phyloP scores from a whole-genome alignment of 2,797 vertebrate species.

The Cossypha dichroa region DNA sequence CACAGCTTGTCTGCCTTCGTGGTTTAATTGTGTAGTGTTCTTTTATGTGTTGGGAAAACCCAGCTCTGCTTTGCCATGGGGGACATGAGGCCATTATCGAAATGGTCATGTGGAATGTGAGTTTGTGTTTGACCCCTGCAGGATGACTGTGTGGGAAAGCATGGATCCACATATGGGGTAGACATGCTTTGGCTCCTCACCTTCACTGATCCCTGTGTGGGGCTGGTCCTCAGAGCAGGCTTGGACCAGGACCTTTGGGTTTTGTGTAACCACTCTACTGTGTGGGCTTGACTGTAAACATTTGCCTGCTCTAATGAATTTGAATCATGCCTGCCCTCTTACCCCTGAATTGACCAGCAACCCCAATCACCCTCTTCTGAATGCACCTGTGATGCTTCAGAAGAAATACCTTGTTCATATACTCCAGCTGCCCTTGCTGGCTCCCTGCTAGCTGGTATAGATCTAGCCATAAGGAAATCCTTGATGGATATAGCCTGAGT shows the following conservation, averaged over 20 bases:
- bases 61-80: not conserved
- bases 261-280: rapidly evolving
- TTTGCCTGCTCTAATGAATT: not conserved
- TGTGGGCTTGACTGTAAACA: not conserved
- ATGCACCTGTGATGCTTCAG: not conserved
- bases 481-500: not conserved
- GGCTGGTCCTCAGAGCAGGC: not conserved
- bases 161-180: rapidly evolving
- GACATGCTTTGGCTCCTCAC: not conserved
- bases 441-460: not conserved
- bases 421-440: not conserved
- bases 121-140: not conserved
- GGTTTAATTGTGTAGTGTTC: rapidly evolving
- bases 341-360: not conserved
- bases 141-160: not conserved
- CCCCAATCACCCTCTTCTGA: not conserved
- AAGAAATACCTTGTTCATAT: not conserved
- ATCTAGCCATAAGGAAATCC: not conserved
- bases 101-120: rapidly evolving
- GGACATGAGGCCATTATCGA: not conserved
- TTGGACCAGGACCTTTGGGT: not conserved
- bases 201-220: rapidly evolving
- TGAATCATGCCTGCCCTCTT: not conserved
- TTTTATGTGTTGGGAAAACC: rapidly evolving
- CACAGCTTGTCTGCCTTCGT: not conserved